Percentiles rank a stretch among this genome's conserved stretches.
Evolutionary conservation across 35 echinoderm and acorn worm species (phyloP).

Genomic region (Lytechinus variegatus): DNA sequence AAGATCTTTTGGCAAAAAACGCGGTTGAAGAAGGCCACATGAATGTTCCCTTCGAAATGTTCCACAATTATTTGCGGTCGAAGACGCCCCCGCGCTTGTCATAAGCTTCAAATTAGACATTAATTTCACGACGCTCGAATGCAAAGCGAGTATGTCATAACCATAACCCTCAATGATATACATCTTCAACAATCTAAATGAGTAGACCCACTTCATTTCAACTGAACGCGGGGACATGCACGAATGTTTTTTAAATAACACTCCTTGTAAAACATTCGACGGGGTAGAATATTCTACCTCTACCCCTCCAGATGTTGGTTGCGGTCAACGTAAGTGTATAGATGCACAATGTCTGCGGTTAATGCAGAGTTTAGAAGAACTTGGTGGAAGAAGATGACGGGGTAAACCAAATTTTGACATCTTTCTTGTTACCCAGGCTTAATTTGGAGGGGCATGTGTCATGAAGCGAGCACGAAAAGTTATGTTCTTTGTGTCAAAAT

Average conservation of each 20-base stretch:
- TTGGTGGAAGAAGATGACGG: neutral
- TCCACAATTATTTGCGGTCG: neutral
- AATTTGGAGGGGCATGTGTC: neutral
- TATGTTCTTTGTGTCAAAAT: slow-evolving; percentile 20
- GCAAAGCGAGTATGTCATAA: neutral
- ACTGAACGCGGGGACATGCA: neutral
- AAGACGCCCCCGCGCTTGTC: neutral
- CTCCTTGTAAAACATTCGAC: neutral
- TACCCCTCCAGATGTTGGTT: neutral
- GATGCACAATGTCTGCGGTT: neutral
- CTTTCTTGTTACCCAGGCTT: neutral
- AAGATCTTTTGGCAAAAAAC: neutral
- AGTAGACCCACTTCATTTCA: no score
- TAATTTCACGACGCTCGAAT: neutral
- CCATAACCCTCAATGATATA: no score
- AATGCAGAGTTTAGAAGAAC: neutral
- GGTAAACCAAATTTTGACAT: neutral
- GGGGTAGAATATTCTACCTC: neutral
- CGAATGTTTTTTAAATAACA: neutral
- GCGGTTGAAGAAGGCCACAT: neutral
- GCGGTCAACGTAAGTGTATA: neutral
- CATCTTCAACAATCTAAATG: no score
- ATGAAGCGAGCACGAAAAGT: neutral
- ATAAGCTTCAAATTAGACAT: neutral
- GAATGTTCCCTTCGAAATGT: neutral